phyloP scores from a whole-genome alignment of 2,113 vertebrate species.

The Pomatostomus ruficeps region DNA sequence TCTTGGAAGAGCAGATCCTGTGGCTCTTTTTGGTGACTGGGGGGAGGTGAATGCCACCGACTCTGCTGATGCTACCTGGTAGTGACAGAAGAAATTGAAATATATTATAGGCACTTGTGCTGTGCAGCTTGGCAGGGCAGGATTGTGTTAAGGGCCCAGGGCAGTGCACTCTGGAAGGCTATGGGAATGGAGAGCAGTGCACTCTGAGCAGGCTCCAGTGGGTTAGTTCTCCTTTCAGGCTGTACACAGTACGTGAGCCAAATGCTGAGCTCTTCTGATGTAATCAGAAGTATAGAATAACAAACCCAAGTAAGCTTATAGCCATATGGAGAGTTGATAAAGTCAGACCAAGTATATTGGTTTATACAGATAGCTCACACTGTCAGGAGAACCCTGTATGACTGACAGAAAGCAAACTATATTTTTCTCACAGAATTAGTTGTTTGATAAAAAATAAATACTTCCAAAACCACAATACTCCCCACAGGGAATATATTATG shows the following conservation, averaged over 20 bases:
- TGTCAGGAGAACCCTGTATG: background rate
- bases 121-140: background rate
- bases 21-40: background rate
- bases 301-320: background rate
- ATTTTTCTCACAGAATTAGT: background rate
- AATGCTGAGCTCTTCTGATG: background rate
- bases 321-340: background rate
- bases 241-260: background rate
- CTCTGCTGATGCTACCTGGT: background rate
- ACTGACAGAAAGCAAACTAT: background rate
- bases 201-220: background rate
- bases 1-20: background rate
- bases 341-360: background rate
- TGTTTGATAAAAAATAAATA: background rate
- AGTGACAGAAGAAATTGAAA: background rate
- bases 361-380: background rate
- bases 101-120: background rate
- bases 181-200: background rate
- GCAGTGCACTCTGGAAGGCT: background rate
- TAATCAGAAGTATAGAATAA: background rate
- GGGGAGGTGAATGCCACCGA: background rate
- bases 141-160: background rate
- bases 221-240: background rate
- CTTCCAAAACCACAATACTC: background rate
- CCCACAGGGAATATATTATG: background rate